phyloP scores from a whole-genome alignment of 2,888 invertebrate genomes.

The Odontothrips loti region DNA sequence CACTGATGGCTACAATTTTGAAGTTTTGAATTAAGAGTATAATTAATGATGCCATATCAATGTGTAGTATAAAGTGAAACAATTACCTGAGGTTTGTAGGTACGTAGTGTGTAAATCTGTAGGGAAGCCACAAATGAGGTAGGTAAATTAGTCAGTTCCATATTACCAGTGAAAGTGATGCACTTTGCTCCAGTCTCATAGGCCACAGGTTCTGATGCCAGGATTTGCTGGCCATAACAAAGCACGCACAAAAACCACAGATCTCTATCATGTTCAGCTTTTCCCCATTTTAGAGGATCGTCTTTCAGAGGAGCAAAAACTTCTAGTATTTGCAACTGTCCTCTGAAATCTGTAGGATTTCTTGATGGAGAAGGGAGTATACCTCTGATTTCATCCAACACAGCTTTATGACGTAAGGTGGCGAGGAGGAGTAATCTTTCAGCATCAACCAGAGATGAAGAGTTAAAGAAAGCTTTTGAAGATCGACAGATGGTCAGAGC shows the following conservation, averaged over 20 bases:
- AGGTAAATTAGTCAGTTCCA: neutral
- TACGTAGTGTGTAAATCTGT: neutral
- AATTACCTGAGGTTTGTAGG: constrained; percentile 17
- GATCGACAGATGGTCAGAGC: neutral
- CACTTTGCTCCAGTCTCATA: neutral
- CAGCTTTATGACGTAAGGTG: neutral
- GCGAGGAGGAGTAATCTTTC: constrained; percentile 1
- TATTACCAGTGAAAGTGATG: neutral
- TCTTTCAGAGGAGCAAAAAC: neutral
- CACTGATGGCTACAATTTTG: neutral
- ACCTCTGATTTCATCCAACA: neutral
- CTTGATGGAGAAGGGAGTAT: neutral
- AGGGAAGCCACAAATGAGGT: neutral
- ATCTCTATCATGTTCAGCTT: neutral
- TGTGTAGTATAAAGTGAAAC: too few species aligned
- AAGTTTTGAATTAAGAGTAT: neutral
- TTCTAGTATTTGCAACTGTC: neutral
- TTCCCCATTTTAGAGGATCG: neutral
- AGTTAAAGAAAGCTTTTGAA: neutral
- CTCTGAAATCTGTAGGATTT: neutral
- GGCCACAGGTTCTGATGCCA: neutral
- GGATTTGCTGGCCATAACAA: neutral
- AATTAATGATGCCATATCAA: neutral
- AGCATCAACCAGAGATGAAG: neutral
- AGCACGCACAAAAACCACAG: constrained; percentile 9